These are phyloP conservation scores for Nothura maculosa DNA, from an alignment of 2,797 vertebrate species.

Conservation along the genomic window DNA sequence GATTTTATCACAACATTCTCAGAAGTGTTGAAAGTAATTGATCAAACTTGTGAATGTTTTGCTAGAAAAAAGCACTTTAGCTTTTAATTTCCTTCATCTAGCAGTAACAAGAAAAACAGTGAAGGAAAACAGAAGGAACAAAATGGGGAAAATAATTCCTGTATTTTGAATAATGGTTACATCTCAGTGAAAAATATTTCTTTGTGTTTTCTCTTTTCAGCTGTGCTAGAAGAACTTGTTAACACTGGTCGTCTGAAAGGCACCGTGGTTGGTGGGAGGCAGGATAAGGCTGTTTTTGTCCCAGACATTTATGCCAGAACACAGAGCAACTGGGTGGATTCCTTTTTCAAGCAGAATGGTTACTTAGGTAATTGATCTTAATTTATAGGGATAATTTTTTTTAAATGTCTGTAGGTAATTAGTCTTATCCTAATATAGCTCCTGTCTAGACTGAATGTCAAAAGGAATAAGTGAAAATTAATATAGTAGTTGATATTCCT, in stretches of 20 bases:
- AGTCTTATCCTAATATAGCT: neutral
- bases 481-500: neutral
- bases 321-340: slow-evolving; percentile 95
- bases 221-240: slow-evolving; percentile 93
- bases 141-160: neutral
- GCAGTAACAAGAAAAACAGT: neutral
- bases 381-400: slow-evolving; percentile 13
- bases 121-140: neutral
- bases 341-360: slow-evolving; percentile 95
- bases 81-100: neutral
- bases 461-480: neutral
- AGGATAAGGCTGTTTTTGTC: slow-evolving; percentile 94
- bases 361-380: slow-evolving; percentile 88
- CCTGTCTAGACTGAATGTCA: neutral
- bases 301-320: slow-evolving; percentile 96
- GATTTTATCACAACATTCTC: neutral
- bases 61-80: neutral
- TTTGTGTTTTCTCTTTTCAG: slow-evolving; percentile 76
- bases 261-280: slow-evolving; percentile 91
- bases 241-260: slow-evolving; percentile 90
- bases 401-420: slow-evolving; percentile 9
- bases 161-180: neutral
- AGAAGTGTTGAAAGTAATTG: neutral
- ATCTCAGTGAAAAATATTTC: neutral
- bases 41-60: neutral